These are phyloP conservation scores for Fabriciana adippe DNA, from an alignment of 2,888 invertebrate species.

Conservation along the genomic window DNA sequence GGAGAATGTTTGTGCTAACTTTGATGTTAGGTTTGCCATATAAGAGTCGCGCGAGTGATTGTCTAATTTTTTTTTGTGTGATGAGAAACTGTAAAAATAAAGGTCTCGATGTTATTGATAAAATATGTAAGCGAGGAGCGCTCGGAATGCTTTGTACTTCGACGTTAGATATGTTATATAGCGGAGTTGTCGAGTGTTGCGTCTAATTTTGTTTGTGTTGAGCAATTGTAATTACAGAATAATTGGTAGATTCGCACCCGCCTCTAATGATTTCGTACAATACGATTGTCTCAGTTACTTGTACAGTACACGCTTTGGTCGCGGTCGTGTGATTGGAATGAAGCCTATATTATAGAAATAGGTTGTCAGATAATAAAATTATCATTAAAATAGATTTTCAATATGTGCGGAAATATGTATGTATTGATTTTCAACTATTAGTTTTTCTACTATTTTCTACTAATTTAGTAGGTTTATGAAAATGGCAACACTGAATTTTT, in stretches of 20 bases:
- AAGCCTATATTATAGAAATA: neutral
- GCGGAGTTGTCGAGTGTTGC: neutral
- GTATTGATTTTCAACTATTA: neutral
- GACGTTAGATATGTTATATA: neutral
- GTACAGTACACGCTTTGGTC: neutral
- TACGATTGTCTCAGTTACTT: neutral
- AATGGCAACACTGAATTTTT: neutral
- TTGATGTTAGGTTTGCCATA: too few relatives aligned
- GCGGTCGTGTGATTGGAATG: neutral
- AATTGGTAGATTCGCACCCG: conserved; percentile 2
- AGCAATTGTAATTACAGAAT: conserved; percentile 1
- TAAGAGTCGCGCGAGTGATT: too few relatives aligned
- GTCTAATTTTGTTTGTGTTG: neutral
- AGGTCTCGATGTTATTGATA: too few relatives aligned
- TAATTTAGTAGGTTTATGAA: neutral
- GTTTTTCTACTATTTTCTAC: conserved; percentile 3
- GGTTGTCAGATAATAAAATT: too few relatives aligned
- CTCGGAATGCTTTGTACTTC: too few relatives aligned
- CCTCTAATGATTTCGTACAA: neutral
- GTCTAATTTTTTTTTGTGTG: too few relatives aligned
- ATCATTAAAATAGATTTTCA: too few relatives aligned
- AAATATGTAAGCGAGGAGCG: too few relatives aligned
- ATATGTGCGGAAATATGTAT: too few relatives aligned
- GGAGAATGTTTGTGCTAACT: too few relatives aligned
- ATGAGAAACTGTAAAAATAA: too few relatives aligned